Evolutionary conservation across 1,140 invertebrate genomes (phyloP).

Genomic region (Pachypeltis micranthus): DNA sequence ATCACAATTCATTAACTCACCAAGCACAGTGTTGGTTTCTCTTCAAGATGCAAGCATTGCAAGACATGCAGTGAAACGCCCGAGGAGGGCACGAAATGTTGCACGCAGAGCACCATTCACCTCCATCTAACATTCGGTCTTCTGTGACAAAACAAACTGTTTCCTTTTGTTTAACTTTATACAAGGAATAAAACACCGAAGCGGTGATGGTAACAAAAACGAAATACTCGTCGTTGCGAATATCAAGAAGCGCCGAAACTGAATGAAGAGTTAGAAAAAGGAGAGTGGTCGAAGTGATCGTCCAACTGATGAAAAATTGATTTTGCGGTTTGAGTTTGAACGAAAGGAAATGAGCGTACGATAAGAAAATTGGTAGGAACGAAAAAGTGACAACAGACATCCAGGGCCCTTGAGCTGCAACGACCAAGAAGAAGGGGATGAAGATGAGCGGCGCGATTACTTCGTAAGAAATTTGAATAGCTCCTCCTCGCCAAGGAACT

Average conservation of each 20-base stretch:
- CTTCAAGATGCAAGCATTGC: conserved; percentile 35
- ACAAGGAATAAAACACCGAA: conserved; percentile 42
- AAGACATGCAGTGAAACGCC: conserved; percentile 34
- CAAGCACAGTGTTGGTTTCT: conserved; percentile 41
- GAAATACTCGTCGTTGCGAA: conserved; percentile 52
- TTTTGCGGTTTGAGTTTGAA: conserved; percentile 45
- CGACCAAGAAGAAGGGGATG: conserved; percentile 43
- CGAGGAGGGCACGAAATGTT: conserved; percentile 25
- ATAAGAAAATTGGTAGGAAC: conserved; percentile 45
- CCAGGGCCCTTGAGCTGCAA: conserved; percentile 45
- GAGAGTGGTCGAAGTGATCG: conserved; percentile 45
- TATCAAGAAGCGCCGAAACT: conserved; percentile 41
- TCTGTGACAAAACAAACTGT: conserved; percentile 30
- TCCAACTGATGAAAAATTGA: conserved; percentile 57
- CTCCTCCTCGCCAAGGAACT: conserved; percentile 41
- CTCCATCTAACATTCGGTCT: conserved; percentile 30
- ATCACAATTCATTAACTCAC: too few relatives aligned
- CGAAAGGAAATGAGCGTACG: conserved; percentile 47
- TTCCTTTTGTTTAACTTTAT: conserved; percentile 41
- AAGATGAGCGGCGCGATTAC: conserved; percentile 48
- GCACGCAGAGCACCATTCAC: conserved; percentile 31
- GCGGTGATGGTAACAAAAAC: conserved; percentile 44
- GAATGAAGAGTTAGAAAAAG: conserved; percentile 51
- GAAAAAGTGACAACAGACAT: conserved; percentile 47
- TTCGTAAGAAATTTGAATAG: conserved; percentile 43